phyloP scores from a whole-genome alignment of 2,888 invertebrate species.

The Tachina lurida region DNA sequence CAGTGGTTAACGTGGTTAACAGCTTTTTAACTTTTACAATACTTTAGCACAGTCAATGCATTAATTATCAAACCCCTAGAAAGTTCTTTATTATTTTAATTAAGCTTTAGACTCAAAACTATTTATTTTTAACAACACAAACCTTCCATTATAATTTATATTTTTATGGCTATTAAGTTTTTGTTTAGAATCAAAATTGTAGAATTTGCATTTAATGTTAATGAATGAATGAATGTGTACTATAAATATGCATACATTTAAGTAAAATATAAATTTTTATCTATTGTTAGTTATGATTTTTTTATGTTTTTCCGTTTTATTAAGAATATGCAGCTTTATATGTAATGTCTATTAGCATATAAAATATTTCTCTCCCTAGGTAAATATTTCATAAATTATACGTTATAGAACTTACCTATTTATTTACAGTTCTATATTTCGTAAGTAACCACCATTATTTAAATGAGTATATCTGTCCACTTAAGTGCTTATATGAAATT shows the following conservation, averaged over 20 bases:
- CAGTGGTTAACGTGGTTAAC: too few species aligned
- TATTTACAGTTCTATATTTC: constrained; percentile 37
- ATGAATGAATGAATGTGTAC: not conserved
- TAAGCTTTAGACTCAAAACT: constrained; percentile 27
- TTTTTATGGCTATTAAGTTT: constrained; percentile 20
- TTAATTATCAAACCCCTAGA: too few species aligned
- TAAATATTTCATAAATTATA: constrained; percentile 41
- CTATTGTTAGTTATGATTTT: constrained; percentile 6
- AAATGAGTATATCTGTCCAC: constrained; percentile 40
- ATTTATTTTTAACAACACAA: constrained; percentile 13
- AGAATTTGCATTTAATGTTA: constrained; percentile 66
- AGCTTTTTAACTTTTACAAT: too few species aligned
- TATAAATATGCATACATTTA: not conserved
- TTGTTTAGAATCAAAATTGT: constrained; percentile 21
- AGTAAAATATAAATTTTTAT: constrained; percentile 17
- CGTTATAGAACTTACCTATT: constrained; percentile 9
- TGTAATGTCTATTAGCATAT: constrained; percentile 42
- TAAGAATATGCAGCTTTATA: constrained; percentile 51
- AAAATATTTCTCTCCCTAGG: constrained; percentile 21
- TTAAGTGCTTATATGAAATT: constrained; percentile 66
- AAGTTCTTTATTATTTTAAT: constrained; percentile 14
- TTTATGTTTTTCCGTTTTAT: not conserved
- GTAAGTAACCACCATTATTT: constrained; percentile 8
- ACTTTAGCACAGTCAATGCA: too few species aligned
- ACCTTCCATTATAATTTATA: constrained; percentile 53